Percentiles rank a stretch among this genome's conserved stretches.
These are phyloP conservation scores for Steinernema khuongi DNA, from an alignment of 1,140 invertebrate genomes.

Conservation along the genomic window DNA sequence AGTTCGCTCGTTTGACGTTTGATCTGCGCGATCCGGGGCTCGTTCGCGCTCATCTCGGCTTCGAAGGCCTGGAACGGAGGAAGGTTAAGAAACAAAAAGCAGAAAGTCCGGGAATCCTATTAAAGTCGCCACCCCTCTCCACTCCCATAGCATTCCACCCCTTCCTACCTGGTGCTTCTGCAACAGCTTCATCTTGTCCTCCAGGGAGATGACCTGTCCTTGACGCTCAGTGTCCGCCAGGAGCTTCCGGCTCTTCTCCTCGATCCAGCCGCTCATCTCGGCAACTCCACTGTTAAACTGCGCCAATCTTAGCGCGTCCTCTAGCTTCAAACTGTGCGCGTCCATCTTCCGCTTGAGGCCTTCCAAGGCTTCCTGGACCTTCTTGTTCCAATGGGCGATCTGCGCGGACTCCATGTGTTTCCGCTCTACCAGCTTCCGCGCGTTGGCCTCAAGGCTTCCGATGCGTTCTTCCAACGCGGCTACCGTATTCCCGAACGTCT, in stretches of 20 bases:
- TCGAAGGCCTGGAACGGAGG: slow-evolving; percentile 75
- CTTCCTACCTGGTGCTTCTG: slow-evolving; percentile 82
- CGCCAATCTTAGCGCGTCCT: slow-evolving; percentile 75
- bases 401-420: slow-evolving; percentile 62
- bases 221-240: slow-evolving; percentile 66
- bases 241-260: slow-evolving; percentile 82
- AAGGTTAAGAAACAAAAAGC: neutral
- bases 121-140: neutral
- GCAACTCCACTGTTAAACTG: slow-evolving; percentile 76
- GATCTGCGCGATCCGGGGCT: slow-evolving; percentile 76
- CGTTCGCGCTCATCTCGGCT: slow-evolving; percentile 83
- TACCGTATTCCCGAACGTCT: slow-evolving; percentile 68
- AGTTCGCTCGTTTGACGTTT: slow-evolving; percentile 18
- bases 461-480: slow-evolving; percentile 66
- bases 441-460: slow-evolving; percentile 42
- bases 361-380: slow-evolving; percentile 59
- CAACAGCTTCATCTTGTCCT: slow-evolving; percentile 75
- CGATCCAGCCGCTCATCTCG: slow-evolving; percentile 76
- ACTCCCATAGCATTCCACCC: slow-evolving; percentile 32
- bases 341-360: slow-evolving; percentile 68
- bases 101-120: no score
- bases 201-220: slow-evolving; percentile 58
- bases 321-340: slow-evolving; percentile 68
- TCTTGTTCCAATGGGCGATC: slow-evolving; percentile 51
- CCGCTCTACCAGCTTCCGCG: slow-evolving; percentile 53